These are phyloP conservation scores for Terrapene triunguis DNA, from an alignment of 2,113 vertebrate genomes.

Conservation along the genomic window DNA sequence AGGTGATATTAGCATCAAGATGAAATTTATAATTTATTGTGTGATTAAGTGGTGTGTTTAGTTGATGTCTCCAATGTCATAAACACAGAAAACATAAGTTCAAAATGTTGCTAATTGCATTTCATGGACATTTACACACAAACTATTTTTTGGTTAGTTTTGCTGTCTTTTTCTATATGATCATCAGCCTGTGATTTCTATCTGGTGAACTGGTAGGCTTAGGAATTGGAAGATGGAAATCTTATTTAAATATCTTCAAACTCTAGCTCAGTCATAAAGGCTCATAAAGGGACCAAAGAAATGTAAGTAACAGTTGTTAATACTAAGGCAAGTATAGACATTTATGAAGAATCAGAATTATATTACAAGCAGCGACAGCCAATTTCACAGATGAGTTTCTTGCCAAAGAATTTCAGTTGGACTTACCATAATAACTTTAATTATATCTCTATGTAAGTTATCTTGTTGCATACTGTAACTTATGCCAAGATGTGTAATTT, in stretches of 20 bases:
- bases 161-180: conserved; percentile 29
- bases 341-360: neutral
- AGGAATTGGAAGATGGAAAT: conserved; percentile 19
- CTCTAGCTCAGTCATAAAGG: neutral
- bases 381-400: neutral
- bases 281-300: neutral
- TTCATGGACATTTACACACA: conserved; percentile 13
- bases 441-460: neutral
- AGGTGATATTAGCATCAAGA: neutral
- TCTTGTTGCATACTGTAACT: conserved; percentile 26
- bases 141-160: neutral
- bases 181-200: neutral
- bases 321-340: conserved; percentile 35
- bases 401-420: conserved; percentile 43
- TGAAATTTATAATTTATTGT: neutral
- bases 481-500: neutral
- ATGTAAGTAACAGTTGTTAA: neutral
- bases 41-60: neutral
- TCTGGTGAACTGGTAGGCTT: neutral
- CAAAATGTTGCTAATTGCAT: neutral
- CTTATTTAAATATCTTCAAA: neutral
- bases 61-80: neutral
- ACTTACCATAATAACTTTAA: conserved; percentile 1
- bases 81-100: neutral
- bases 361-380: neutral